Evolutionary conservation across 2,797 vertebrate species (phyloP).

Genomic region (Aselliscus stoliczkanus): DNA sequence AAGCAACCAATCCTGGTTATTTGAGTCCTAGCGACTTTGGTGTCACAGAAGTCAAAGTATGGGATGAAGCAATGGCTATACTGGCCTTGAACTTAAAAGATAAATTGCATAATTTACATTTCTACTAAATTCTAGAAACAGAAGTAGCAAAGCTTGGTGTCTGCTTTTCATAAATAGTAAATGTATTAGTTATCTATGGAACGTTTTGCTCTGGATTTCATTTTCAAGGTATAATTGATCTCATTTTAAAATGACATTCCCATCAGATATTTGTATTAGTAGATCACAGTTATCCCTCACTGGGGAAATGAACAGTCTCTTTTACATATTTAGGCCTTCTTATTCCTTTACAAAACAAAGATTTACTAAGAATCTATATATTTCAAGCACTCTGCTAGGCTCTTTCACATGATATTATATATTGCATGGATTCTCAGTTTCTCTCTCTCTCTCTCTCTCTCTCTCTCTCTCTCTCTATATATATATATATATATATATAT

Average conservation of each 20-base stretch:
- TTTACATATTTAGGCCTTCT: background rate
- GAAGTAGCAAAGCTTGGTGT: background rate
- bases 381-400: background rate
- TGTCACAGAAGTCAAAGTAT: background rate
- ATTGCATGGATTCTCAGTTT: background rate
- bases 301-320: background rate
- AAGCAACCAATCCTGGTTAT: background rate
- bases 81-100: background rate
- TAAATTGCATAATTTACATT: background rate
- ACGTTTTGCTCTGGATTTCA: background rate
- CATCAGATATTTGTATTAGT: background rate
- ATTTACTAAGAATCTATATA: background rate
- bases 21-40: background rate
- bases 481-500: no score
- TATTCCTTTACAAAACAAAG: background rate
- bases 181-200: background rate
- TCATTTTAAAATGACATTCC: background rate
- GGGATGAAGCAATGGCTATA: background rate
- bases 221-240: background rate
- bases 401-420: background rate
- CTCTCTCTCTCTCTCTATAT: no score
- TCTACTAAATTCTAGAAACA: background rate
- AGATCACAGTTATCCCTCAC: background rate
- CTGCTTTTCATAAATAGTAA: conserved; percentile 6
- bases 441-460: no score